Base-by-base conservation (phyloP, 2,797 vertebrate genomes). In the Gallinago nigripennis region DNA sequence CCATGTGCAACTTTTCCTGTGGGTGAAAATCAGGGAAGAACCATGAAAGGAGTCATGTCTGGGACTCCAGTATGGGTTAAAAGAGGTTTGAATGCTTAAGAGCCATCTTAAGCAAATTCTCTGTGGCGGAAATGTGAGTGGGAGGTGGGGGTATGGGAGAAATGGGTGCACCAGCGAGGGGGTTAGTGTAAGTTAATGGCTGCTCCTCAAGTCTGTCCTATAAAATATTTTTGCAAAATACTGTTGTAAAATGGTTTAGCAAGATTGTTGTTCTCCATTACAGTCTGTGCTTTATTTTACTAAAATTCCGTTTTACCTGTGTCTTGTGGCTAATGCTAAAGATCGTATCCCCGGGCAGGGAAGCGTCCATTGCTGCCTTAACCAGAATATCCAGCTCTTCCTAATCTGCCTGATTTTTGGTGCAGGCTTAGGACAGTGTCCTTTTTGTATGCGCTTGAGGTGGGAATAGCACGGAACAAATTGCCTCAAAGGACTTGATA, bases 11-110 rank as follows among this genome's bases (percentile, higher is more conserved):
- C 91, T 92, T 89, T n/a, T 92, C 57, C 78, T 50, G 17, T 31
- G 3, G 18, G 17, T 33, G 50, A n/a, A 37, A 68, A 71, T 30
- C 58, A 16, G 51, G 75, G 77, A 70, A 46, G 77, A 70, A 39
- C 37, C 84, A 27, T 18, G 25, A 68, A 72, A 60, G 11, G 23
- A 80, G 73, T 48, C 0, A 0, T 15, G 43, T 91, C 9, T 37
- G 3, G 24, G 68, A 35, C 43, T 90, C 41, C 2, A 1, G 9
- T 15, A 17, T 41, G 66, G 66, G 69, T 28, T 83, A 41, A 87
- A 68, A 85, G 94, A 90, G 66, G 71, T 81, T 28, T 53, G 72
- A n/a, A 43, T 12, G 41, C 65, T 92, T 81, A 80, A 95, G 82
- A 95, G 48, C 16, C 4, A 8, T 85, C 66, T 57, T 69, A 65